phyloP scores from a whole-genome alignment of 2,113 vertebrate genomes.

The Oryzias woworae region DNA sequence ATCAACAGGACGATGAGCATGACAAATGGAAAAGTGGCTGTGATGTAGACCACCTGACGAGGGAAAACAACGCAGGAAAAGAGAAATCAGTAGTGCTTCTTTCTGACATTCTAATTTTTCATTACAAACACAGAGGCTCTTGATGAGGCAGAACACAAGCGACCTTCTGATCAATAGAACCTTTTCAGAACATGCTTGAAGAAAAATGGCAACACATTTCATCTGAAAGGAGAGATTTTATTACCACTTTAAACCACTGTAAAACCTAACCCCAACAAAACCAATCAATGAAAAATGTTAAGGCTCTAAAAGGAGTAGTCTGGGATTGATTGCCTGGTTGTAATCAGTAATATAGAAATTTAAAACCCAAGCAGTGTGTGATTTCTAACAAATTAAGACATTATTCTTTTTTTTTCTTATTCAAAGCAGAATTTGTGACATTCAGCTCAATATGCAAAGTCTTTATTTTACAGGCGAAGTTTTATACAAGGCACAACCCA shows the following conservation, averaged over 20 bases:
- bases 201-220: slow-evolving; percentile 24
- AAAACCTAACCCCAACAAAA: slow-evolving; percentile 32
- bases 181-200: slow-evolving; percentile 6
- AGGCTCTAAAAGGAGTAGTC: slow-evolving; percentile 35
- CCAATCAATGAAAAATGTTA: slow-evolving; percentile 42
- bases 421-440: too few relatives aligned
- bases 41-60: slow-evolving; percentile 88
- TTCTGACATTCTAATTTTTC: background rate
- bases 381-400: too few relatives aligned
- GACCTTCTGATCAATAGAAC: slow-evolving; percentile 22
- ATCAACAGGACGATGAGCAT: slow-evolving; percentile 95
- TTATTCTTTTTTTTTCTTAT: too few relatives aligned
- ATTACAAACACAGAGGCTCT: background rate
- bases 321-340: slow-evolving; percentile 38
- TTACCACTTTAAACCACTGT: slow-evolving; percentile 28
- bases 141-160: slow-evolving; percentile 11
- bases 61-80: background rate
- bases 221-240: slow-evolving; percentile 29
- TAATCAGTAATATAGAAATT: background rate
- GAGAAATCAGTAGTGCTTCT: background rate
- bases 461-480: too few relatives aligned
- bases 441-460: too few relatives aligned
- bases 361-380: too few relatives aligned
- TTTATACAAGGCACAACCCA: too few relatives aligned
- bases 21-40: slow-evolving; percentile 94